Evolutionary conservation across 2,113 vertebrate genomes (phyloP).

Genomic region (Indri indri): DNA sequence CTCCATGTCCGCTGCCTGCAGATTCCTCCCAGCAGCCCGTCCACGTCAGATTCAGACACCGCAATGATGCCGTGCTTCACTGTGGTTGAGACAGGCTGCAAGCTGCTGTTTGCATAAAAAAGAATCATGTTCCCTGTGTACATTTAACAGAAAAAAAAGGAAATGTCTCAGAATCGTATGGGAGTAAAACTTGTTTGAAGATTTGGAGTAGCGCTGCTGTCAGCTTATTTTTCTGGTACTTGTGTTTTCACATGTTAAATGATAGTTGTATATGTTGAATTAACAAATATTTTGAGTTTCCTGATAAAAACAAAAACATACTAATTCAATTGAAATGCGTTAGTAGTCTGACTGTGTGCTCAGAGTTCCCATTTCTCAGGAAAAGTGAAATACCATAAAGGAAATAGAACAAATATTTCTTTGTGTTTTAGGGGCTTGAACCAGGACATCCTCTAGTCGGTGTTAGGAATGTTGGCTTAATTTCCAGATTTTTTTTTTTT

Average conservation of each 20-base stretch:
- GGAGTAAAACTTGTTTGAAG: conserved; percentile 80
- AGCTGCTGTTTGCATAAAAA: conserved; percentile 77
- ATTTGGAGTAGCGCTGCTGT: conserved; percentile 77
- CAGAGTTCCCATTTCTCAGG: conserved; percentile 64
- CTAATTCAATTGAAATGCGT: conserved; percentile 87
- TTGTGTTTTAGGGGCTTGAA: conserved; percentile 88
- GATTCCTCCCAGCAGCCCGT: background rate
- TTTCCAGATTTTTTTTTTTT: conserved; percentile 84
- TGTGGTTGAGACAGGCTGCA: conserved; percentile 64
- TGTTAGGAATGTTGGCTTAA: conserved; percentile 89
- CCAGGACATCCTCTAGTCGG: conserved; percentile 88
- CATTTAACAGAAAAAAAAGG: conserved; percentile 42
- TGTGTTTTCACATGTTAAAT: conserved; percentile 84
- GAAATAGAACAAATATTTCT: conserved; percentile 85
- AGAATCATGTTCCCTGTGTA: conserved; percentile 69
- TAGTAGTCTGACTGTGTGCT: conserved; percentile 85
- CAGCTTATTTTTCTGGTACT: conserved; percentile 83
- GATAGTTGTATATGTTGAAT: conserved; percentile 88
- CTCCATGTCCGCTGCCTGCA: background rate
- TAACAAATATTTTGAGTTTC: conserved; percentile 88
- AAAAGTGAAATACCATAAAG: conserved; percentile 85
- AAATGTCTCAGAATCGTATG: conserved; percentile 70
- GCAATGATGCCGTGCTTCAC: background rate
- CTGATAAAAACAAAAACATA: conserved; percentile 71
- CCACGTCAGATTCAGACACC: background rate